These are phyloP conservation scores for Drosophila cardini DNA, from an alignment of 1,140 invertebrate species.

Conservation along the genomic window DNA sequence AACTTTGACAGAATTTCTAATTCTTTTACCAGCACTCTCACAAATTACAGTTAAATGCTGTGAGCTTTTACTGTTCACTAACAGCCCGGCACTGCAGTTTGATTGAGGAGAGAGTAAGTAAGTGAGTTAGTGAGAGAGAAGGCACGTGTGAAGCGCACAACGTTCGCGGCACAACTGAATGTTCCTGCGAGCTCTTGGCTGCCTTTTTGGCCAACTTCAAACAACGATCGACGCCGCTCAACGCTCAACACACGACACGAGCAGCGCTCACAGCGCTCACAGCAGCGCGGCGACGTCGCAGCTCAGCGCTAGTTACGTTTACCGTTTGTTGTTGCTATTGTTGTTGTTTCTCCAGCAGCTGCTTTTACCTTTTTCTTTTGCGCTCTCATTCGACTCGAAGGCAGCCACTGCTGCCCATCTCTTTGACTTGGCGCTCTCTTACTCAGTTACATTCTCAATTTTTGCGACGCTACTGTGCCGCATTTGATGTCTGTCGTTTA, in stretches of 20 bases:
- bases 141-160: constrained; percentile 71
- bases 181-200: constrained; percentile 70
- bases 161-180: constrained; percentile 81
- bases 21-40: constrained; percentile 26
- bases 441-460: constrained; percentile 6
- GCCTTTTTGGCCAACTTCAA: constrained; percentile 80
- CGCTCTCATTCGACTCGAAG: constrained; percentile 46
- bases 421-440: constrained; percentile 34
- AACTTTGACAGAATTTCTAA: constrained; percentile 34
- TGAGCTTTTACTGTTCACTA: constrained; percentile 31
- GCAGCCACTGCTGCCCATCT: constrained; percentile 24
- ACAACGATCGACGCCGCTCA: constrained; percentile 17
- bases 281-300: constrained; percentile 35
- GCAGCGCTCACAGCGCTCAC: no score
- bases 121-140: constrained; percentile 16
- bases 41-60: constrained; percentile 32
- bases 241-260: constrained; percentile 12
- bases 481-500: constrained; percentile 47
- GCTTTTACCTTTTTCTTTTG: constrained; percentile 80
- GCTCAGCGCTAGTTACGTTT: constrained; percentile 58
- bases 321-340: constrained; percentile 62
- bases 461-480: constrained; percentile 57
- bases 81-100: constrained; percentile 27
- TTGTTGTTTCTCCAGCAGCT: constrained; percentile 43
- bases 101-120: no score